Evolutionary conservation across 23 tunicate genomes (phyloP), one percentile per base, ranked within the genome.

Genomic region (Styela clava): DNA sequence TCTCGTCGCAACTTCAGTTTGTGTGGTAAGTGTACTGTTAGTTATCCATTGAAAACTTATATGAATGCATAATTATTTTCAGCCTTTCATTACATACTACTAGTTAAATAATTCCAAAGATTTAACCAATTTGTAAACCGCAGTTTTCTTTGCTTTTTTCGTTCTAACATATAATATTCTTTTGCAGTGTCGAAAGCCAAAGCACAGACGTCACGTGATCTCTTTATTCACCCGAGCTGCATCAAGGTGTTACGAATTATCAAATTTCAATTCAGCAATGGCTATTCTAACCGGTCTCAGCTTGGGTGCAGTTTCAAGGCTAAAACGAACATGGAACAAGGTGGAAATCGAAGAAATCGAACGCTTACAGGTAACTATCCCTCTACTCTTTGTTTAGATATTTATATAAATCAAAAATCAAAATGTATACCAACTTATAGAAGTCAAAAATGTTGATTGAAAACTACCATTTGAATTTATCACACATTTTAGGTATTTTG

Each of bases 251-350:
- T 85, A 84, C 79, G 86, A 93, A 61, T 34, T 93, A 74, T 93
- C 98, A 56, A 93, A 93, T 78, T 93, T 93, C 82, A 93, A 93
- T 65, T 87, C 98, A 2, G 81, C 98, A 30, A 88, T 93, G 98
- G 98, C 98, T 21, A 93, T 93, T 26, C 35, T 87, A 64, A 83
- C 98, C 33, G 98, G 98, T 22, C 82, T 93, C 12, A 87, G 91
- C 64, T 67, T 87, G 63, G 98, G 94, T n/a, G 85, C 98, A 23
- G 98, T 93, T 16, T 80, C 90, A 34, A 76, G 98, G 63, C 65
- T 93, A 74, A 93, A 82, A 69, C 79, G 83, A 33, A 93, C 93
- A 5, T 93, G 98, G 98, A 87, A 56, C 36, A 93, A 93, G 78
- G 63, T 93, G 34, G 78, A 77, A 27, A 62, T 88, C 2, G 73